Conservation (phyloP, 2,888 invertebrate genomes). For the Synergus umbraculus region DNA sequence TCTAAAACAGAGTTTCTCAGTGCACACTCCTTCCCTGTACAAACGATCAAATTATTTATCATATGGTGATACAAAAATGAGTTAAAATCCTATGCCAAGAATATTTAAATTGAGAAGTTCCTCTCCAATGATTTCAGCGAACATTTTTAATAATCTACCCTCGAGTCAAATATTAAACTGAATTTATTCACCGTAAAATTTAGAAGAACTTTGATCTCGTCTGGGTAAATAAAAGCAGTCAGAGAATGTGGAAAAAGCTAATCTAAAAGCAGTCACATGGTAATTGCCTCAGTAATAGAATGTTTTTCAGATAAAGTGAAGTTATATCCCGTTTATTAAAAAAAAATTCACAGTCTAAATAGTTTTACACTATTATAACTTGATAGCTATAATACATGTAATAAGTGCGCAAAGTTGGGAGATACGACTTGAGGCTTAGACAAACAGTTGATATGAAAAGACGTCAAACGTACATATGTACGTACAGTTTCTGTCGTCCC, state of each 20-base stretch:
- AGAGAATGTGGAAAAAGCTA: background rate
- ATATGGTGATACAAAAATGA: background rate
- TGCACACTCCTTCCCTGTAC: no score
- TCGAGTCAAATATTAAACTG: background rate
- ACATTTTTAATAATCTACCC: background rate
- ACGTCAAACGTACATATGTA: background rate
- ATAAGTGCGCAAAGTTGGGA: background rate
- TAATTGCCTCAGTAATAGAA: background rate
- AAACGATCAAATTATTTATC: no score
- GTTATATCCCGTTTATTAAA: background rate
- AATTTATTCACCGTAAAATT: background rate
- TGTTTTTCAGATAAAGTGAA: background rate
- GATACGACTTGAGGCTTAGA: background rate
- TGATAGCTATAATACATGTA: no score
- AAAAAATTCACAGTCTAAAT: background rate
- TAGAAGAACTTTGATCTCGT: background rate
- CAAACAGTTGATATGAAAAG: slow-evolving; percentile 27
- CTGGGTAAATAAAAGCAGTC: background rate
- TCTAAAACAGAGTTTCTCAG: no score
- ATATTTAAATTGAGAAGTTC: background rate
- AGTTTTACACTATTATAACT: no score
- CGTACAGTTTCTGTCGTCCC: background rate
- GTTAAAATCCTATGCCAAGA: background rate
- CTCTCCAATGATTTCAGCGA: background rate
- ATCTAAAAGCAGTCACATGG: background rate